Evolutionary conservation across 2,797 vertebrate species (phyloP).

Genomic region (Rachycentron canadum): DNA sequence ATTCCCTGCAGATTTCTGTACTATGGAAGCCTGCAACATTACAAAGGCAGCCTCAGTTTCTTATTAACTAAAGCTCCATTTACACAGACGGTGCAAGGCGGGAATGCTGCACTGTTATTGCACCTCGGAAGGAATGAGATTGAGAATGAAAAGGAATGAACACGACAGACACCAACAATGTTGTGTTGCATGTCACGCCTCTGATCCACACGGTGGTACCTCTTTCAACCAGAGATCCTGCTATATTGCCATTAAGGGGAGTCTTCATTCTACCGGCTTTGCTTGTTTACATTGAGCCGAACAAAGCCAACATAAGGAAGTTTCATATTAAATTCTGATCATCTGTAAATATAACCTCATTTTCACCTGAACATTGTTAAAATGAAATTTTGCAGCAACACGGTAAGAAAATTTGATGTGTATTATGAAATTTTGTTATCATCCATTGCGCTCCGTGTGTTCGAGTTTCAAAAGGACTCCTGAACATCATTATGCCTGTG

Average conservation of each 20-base stretch:
- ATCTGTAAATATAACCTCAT: not conserved
- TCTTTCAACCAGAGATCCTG: too few species aligned
- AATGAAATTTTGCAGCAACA: not conserved
- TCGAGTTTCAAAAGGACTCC: slow-evolving; percentile 20
- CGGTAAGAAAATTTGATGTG: not conserved
- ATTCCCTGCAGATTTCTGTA: slow-evolving; percentile 80
- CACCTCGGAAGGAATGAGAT: too few species aligned
- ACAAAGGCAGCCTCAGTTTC: slow-evolving; percentile 74
- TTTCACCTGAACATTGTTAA: not conserved
- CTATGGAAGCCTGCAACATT: slow-evolving; percentile 72
- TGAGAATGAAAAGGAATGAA: not conserved
- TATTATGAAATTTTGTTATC: slow-evolving; percentile 21
- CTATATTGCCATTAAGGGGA: too few species aligned
- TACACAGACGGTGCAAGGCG: not conserved
- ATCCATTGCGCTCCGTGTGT: slow-evolving; percentile 15
- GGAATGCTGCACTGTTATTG: not conserved
- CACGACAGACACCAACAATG: not conserved
- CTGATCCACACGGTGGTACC: not conserved
- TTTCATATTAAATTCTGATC: slow-evolving; percentile 5
- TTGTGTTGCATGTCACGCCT: not conserved
- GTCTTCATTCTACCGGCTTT: too few species aligned
- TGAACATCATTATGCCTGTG: slow-evolving; percentile 6
- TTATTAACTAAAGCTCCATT: slow-evolving; percentile 73
- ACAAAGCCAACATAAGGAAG: not conserved
- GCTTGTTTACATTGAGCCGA: too few species aligned